phyloP scores from a whole-genome alignment of 2,888 invertebrate species.

The Frankliniella fusca region DNA sequence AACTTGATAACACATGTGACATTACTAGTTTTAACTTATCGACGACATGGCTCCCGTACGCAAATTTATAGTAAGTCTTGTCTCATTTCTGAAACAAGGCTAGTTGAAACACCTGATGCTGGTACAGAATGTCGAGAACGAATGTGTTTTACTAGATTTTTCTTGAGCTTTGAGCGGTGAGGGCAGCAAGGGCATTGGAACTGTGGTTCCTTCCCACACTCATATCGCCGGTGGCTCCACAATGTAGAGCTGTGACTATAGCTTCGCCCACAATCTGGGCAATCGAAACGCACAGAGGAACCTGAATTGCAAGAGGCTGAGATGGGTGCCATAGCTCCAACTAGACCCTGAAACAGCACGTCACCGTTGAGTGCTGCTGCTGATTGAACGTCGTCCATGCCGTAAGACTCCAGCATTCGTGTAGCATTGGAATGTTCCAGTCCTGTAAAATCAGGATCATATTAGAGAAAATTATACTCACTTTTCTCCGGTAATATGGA shows the following conservation, averaged over 20 bases:
- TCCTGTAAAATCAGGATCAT: background rate
- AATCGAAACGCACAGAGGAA: background rate
- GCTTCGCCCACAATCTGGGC: constrained; percentile 4
- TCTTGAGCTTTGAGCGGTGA: constrained; percentile 52
- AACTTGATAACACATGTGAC: too few species aligned
- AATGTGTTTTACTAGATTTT: constrained; percentile 52
- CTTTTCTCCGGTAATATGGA: too few species aligned
- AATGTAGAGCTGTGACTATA: constrained; percentile 50
- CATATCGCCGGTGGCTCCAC: constrained; percentile 55
- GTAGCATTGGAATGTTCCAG: background rate
- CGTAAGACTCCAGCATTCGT: background rate
- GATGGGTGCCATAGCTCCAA: too few species aligned
- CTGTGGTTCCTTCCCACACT: constrained; percentile 57
- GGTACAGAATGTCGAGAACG: background rate
- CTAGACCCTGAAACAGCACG: background rate
- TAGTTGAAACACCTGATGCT: too few species aligned
- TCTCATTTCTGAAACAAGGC: too few species aligned
- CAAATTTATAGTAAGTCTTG: too few species aligned
- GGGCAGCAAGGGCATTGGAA: constrained; percentile 55
- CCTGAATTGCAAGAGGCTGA: too few species aligned
- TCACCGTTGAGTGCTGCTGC: background rate
- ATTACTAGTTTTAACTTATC: too few species aligned
- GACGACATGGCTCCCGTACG: too few species aligned
- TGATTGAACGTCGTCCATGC: background rate
- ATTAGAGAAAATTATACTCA: too few species aligned